A percentile compares a stretch with the other conserved stretches of the same genome.
Evolutionary conservation across 2,797 vertebrate species (phyloP).

Genomic region (Hipposideros larvatus): DNA sequence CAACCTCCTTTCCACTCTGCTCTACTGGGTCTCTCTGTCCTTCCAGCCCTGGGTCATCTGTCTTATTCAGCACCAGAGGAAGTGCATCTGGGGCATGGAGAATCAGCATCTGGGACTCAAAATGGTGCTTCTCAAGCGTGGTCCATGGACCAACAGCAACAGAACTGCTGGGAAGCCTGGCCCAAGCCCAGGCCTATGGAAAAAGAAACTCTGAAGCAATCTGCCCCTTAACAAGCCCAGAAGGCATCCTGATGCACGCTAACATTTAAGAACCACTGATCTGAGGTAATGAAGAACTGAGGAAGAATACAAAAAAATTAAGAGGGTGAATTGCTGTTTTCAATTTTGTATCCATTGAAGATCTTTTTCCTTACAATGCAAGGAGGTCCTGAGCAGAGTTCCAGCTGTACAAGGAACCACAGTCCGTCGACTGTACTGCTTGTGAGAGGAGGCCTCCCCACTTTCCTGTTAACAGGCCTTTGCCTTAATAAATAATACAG

Average conservation of each 20-base stretch:
- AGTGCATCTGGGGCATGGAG: not conserved
- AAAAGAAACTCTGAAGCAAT: not conserved
- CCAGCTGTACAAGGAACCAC: not conserved
- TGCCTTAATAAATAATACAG: not conserved
- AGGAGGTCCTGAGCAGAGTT: not conserved
- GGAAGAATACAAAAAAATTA: not conserved
- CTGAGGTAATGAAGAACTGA: not conserved
- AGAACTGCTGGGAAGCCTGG: not conserved
- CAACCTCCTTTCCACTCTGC: not conserved
- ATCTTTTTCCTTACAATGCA: not conserved
- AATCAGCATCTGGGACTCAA: not conserved
- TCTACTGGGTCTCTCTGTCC: slow-evolving; percentile 7
- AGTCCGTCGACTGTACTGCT: not conserved
- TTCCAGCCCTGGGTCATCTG: not conserved
- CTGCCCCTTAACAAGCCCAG: not conserved
- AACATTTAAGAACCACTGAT: not conserved
- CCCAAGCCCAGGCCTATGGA: not conserved
- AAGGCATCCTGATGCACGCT: not conserved
- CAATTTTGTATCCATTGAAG: not conserved
- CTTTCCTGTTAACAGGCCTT: not conserved
- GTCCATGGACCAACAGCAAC: not conserved
- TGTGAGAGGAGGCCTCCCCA: not conserved
- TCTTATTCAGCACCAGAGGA: not conserved
- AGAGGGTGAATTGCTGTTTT: not conserved
- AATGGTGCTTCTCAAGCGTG: not conserved